Conservation (phyloP, 2,797 vertebrate species). For the Schizothorax lantsangensis region DNA sequence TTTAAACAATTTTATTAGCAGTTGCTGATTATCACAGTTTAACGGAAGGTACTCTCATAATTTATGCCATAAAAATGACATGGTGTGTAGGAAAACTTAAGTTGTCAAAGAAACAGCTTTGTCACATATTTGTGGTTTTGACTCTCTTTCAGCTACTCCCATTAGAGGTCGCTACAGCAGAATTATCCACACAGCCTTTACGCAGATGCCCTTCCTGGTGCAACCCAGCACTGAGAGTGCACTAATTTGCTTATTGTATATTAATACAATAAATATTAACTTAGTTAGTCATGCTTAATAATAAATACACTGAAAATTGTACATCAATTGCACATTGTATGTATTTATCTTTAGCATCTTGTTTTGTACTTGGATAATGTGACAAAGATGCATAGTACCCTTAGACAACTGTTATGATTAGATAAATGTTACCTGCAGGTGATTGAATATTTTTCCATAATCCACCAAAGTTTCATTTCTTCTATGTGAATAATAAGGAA, state of each 20-base stretch:
- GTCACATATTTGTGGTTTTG: background rate
- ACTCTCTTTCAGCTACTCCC: no score
- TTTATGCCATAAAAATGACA: background rate
- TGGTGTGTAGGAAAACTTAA: background rate
- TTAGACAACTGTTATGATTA: background rate
- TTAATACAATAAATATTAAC: background rate
- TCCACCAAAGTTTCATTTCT: no score
- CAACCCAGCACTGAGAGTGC: no score
- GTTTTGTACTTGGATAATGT: background rate
- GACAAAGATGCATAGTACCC: background rate
- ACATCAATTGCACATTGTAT: no score
- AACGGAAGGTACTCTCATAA: background rate
- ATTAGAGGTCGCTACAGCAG: no score
- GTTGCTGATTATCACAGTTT: background rate
- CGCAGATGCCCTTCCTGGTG: no score
- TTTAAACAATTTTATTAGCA: no score
- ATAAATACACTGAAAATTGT: background rate
- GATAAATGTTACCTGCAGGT: background rate
- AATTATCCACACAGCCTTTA: no score
- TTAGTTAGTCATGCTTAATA: background rate
- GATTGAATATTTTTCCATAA: no score
- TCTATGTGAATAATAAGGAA: no score
- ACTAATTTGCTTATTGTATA: background rate
- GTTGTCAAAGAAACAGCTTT: background rate
- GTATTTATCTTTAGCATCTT: no score